Evolutionary conservation across 2,797 vertebrate species (phyloP).

Genomic region (Cetoscarus ocellatus): DNA sequence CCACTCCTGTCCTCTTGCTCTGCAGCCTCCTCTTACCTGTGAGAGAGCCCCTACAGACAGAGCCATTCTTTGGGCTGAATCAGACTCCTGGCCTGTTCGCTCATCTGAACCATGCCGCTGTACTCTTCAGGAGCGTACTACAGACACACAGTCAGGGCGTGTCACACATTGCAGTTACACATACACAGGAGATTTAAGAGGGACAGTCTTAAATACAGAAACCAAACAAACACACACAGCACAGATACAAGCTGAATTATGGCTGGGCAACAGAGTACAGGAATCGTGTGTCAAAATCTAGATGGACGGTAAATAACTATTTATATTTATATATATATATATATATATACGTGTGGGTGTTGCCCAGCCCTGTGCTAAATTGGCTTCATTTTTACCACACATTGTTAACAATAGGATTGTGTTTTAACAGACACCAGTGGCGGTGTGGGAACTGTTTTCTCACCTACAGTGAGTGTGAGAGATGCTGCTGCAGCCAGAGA

Average conservation of each 20-base stretch:
- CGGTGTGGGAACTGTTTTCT: slow-evolving; percentile 47
- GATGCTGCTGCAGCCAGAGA: slow-evolving; percentile 29
- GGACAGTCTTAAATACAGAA: slow-evolving; percentile 29
- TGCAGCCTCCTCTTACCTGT: slow-evolving; percentile 89
- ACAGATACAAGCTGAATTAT: background rate
- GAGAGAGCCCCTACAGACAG: slow-evolving; percentile 91
- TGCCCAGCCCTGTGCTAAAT: too few relatives aligned
- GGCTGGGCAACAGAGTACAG: too few relatives aligned
- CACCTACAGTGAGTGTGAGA: slow-evolving; percentile 49
- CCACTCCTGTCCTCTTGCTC: slow-evolving; percentile 42
- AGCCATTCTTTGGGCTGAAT: slow-evolving; percentile 99
- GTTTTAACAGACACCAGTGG: slow-evolving; percentile 14
- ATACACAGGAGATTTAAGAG: background rate
- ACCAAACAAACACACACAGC: slow-evolving; percentile 12
- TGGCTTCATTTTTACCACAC: slow-evolving; percentile 5
- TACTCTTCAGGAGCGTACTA: slow-evolving; percentile 96
- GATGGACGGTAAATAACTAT: too few relatives aligned
- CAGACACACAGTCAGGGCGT: slow-evolving; percentile 83
- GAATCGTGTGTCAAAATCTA: too few relatives aligned
- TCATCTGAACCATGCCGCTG: slow-evolving; percentile 94
- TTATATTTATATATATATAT: too few relatives aligned
- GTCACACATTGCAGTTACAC: slow-evolving; percentile 36
- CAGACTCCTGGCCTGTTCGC: slow-evolving; percentile 94
- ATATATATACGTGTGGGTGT: too few relatives aligned
- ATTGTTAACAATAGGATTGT: background rate